These are phyloP conservation scores for Chlorodrepanis virens DNA, from an alignment of 2,113 vertebrate species.

Conservation along the genomic window DNA sequence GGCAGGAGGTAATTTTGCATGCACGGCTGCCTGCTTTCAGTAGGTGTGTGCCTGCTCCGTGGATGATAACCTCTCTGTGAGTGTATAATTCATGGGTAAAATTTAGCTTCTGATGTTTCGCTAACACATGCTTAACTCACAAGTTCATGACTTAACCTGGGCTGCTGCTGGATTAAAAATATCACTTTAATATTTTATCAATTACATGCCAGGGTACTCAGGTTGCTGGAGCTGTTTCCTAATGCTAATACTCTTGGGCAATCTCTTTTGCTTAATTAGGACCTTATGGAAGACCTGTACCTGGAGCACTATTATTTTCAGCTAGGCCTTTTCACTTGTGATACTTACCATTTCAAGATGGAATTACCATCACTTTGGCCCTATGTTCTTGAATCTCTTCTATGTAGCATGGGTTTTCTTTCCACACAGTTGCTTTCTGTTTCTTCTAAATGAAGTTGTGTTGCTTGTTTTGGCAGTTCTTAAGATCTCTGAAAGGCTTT, in stretches of 20 bases:
- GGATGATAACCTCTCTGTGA: background rate
- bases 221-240: background rate
- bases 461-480: background rate
- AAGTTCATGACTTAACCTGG: background rate
- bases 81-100: background rate
- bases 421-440: background rate
- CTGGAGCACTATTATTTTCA: background rate
- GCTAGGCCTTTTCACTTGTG: background rate
- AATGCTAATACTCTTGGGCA: background rate
- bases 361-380: background rate
- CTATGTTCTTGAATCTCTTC: background rate
- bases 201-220: background rate
- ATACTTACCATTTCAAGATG: background rate
- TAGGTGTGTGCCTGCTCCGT: background rate
- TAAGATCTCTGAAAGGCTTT: background rate
- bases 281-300: background rate
- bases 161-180: background rate
- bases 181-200: background rate
- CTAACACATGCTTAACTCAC: background rate
- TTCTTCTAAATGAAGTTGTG: background rate
- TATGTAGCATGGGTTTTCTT: background rate
- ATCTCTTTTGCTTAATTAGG: background rate
- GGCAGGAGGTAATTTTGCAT: conserved; percentile 21
- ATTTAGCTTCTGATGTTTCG: background rate
- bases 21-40: background rate